A percentile compares a stretch with the other conserved stretches of the same genome.
phyloP scores from a whole-genome alignment of 1,140 invertebrate species.

The Nephotettix cincticeps region DNA sequence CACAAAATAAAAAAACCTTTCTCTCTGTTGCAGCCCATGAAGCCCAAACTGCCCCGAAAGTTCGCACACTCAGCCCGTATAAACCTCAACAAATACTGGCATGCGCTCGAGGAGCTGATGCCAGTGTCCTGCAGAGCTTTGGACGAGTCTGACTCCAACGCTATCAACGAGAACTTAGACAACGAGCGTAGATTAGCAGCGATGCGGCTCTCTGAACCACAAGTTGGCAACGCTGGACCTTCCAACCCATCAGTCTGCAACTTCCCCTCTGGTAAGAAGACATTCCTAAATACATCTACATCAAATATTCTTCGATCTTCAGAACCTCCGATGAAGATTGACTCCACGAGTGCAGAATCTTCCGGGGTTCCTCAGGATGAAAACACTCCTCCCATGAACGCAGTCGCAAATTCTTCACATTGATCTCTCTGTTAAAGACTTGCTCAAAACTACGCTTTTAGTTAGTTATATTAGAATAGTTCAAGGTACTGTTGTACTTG shows the following conservation, averaged over 20 bases:
- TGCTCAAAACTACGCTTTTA: not conserved
- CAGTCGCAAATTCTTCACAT: no score
- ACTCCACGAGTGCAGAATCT: no score
- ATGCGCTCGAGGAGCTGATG: constrained; percentile 32
- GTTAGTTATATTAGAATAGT: constrained; percentile 1
- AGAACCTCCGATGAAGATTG: no score
- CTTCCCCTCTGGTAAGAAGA: no score
- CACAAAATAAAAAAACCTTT: constrained; percentile 6
- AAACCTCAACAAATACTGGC: constrained; percentile 39
- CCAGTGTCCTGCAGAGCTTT: not conserved
- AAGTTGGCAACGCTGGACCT: not conserved
- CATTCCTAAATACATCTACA: no score
- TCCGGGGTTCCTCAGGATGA: not conserved
- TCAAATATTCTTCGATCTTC: no score
- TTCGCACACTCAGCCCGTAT: constrained; percentile 30
- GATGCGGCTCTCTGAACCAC: constrained; percentile 2
- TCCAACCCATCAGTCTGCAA: no score
- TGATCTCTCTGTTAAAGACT: not conserved
- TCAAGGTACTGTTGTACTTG: not conserved
- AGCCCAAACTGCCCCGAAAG: constrained; percentile 30
- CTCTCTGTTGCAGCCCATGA: constrained; percentile 31
- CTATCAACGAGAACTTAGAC: constrained; percentile 34
- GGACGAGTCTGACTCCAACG: constrained; percentile 24
- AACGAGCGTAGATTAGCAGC: constrained; percentile 27
- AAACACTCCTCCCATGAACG: not conserved